These are phyloP conservation scores for Buceros bicornis DNA, from an alignment of 2,797 vertebrate species.

Conservation along the genomic window DNA sequence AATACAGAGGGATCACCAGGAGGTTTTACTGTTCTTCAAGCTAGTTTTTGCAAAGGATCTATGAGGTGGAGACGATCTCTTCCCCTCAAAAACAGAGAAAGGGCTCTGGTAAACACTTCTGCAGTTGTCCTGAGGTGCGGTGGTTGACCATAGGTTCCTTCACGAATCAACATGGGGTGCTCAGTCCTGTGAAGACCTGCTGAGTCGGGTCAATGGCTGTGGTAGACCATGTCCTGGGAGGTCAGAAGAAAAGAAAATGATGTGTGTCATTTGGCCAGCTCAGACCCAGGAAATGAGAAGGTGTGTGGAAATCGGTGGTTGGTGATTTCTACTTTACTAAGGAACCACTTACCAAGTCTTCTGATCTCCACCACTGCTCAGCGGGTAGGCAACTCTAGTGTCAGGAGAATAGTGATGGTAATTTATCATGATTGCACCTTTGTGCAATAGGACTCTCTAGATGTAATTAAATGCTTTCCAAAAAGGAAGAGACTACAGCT, in stretches of 20 bases:
- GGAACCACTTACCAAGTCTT: neutral
- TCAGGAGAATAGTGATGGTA: neutral
- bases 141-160: neutral
- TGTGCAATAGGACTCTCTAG: constrained; percentile 11
- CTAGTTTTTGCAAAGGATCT: neutral
- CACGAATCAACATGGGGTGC: neutral
- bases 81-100: neutral
- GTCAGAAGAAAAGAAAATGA: neutral
- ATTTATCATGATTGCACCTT: neutral
- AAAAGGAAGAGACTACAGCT: constrained; percentile 1
- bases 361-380: neutral
- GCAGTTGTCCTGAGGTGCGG: neutral
- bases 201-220: neutral
- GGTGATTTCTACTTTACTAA: neutral
- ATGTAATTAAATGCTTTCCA: neutral
- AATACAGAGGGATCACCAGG: neutral
- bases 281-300: neutral
- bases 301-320: neutral
- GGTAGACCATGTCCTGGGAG: neutral
- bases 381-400: neutral
- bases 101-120: neutral
- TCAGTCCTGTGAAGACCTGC: neutral
- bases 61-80: neutral
- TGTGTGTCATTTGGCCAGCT: neutral
- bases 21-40: neutral